Conservation (phyloP, 2,113 vertebrate species). For the Myrmecophaga tridactyla region DNA sequence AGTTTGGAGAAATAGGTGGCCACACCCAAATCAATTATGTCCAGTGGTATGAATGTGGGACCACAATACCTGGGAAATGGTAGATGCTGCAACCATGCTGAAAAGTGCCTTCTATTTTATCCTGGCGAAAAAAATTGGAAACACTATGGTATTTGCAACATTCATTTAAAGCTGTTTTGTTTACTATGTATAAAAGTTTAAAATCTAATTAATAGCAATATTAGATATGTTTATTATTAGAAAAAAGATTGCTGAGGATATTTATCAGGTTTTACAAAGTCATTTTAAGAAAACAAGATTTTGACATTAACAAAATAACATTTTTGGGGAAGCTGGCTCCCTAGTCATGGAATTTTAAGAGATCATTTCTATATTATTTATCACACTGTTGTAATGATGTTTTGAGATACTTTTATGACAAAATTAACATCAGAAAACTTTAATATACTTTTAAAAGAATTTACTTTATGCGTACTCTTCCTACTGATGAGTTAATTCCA, state of each 20-base stretch:
- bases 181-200: conserved; percentile 77
- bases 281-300: conserved; percentile 74
- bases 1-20: conserved; percentile 95
- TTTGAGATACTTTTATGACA: conserved; percentile 81
- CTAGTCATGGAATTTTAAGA: conserved; percentile 90
- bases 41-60: conserved; percentile 98
- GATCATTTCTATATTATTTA: conserved; percentile 97
- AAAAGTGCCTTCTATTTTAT: conserved; percentile 46
- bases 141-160: conserved; percentile 54
- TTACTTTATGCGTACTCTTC: conserved; percentile 71
- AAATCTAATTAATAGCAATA: conserved; percentile 81
- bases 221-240: conserved; percentile 84
- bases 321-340: conserved; percentile 98
- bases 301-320: conserved; percentile 82
- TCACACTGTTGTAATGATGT: conserved; percentile 88
- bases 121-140: background rate
- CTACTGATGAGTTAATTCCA: conserved; percentile 56
- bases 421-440: conserved; percentile 73
- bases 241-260: conserved; percentile 85
- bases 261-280: conserved; percentile 87
- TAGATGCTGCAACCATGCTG: conserved; percentile 76
- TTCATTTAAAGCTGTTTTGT: conserved; percentile 61
- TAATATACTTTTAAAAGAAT: conserved; percentile 65
- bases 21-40: conserved; percentile 93
- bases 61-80: conserved; percentile 97